phyloP scores from a whole-genome alignment of 1,140 invertebrate genomes.

The Pollicipes pollicipes region DNA sequence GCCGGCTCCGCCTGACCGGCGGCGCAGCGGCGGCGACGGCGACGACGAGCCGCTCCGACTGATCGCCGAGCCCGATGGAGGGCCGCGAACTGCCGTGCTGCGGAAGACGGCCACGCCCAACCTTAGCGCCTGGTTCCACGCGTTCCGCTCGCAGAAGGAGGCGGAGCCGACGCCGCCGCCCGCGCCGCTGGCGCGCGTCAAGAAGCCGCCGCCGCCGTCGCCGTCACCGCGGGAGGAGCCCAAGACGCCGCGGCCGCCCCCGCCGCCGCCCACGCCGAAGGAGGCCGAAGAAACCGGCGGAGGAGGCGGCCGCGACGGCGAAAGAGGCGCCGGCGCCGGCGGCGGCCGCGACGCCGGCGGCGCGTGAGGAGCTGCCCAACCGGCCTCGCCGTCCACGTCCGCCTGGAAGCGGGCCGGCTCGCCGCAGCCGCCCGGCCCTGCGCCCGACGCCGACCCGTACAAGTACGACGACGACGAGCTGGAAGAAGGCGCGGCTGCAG shows the following conservation, averaged over 20 bases:
- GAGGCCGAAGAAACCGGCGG: constrained; percentile 8
- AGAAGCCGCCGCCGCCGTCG: constrained; percentile 10
- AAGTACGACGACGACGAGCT: neutral
- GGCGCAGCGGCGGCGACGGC: neutral
- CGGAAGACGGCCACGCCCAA: constrained; percentile 56
- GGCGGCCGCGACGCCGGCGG: neutral
- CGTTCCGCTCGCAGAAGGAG: constrained; percentile 58
- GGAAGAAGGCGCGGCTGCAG: constrained; percentile 2
- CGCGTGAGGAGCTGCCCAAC: too few relatives aligned
- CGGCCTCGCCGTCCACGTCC: too few relatives aligned
- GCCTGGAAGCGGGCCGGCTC: constrained; percentile 6
- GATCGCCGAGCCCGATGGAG: neutral
- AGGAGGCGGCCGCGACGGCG: too few relatives aligned
- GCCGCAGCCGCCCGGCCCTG: constrained; percentile 13
- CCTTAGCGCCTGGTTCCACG: constrained; percentile 74
- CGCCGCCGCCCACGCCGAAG: constrained; percentile 11
- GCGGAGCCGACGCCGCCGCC: constrained; percentile 18
- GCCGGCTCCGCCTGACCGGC: neutral
- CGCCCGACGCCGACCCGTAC: constrained; percentile 3
- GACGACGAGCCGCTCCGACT: neutral
- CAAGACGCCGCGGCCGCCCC: constrained; percentile 14
- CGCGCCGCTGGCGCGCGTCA: constrained; percentile 23
- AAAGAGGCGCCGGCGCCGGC: constrained; percentile 21
- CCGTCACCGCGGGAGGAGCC: constrained; percentile 14
- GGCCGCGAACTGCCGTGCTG: neutral